phyloP scores from a whole-genome alignment of 2,113 vertebrate genomes.

The Neoarius graeffei region DNA sequence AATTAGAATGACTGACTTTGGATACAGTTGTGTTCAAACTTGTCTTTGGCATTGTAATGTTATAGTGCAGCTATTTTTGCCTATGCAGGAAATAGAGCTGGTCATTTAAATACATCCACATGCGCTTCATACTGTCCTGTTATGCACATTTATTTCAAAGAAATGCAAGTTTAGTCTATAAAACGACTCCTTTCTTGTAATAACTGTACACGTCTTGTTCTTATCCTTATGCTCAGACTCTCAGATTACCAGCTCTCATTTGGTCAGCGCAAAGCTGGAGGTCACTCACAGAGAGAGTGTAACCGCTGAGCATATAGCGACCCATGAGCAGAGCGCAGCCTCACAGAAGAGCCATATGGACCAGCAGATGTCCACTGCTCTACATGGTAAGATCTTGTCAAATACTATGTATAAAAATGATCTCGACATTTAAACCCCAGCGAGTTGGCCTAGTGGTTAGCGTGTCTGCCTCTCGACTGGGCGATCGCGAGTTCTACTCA shows the following conservation, averaged over 20 bases:
- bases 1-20: not conserved
- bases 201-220: not conserved
- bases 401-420: not conserved
- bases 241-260: slow-evolving; percentile 50
- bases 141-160: not conserved
- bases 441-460: too few relatives aligned
- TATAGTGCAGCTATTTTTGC: not conserved
- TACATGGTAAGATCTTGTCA: slow-evolving; percentile 75
- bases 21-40: slow-evolving; percentile 9
- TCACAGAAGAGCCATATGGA: slow-evolving; percentile 80
- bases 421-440: not conserved
- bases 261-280: slow-evolving; percentile 41
- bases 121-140: not conserved
- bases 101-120: not conserved
- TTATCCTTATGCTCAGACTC: slow-evolving; percentile 27
- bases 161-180: not conserved
- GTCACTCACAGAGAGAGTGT: slow-evolving; percentile 55
- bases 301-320: slow-evolving; percentile 37
- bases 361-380: slow-evolving; percentile 82
- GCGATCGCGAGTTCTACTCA: too few relatives aligned
- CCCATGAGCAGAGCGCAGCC: slow-evolving; percentile 59
- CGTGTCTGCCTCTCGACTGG: too few relatives aligned
- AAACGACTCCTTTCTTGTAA: not conserved
- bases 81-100: not conserved
- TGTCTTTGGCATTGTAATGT: not conserved